A percentile compares a stretch with the other conserved stretches of the same genome.
phyloP scores from a whole-genome alignment of 2,797 vertebrate genomes.

The Mergus octosetaceus region DNA sequence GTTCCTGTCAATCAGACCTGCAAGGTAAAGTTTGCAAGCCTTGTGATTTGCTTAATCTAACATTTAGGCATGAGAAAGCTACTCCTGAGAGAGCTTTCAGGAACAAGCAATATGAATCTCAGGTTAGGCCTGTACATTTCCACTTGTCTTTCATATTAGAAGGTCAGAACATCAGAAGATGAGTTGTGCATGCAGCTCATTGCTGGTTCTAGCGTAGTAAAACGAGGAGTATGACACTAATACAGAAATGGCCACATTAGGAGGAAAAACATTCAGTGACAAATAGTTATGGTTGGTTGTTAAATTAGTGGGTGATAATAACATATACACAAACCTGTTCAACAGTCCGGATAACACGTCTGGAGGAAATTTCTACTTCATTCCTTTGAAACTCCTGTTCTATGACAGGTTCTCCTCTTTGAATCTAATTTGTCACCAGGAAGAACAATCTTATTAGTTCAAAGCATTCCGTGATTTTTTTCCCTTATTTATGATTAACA shows the following conservation, averaged over 20 bases:
- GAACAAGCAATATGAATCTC: background rate
- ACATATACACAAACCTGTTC: constrained; percentile 78
- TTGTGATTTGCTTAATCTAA: background rate
- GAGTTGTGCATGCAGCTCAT: background rate
- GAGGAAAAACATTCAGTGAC: background rate
- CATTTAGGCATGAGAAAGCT: background rate
- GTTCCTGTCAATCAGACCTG: background rate
- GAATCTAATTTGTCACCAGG: constrained; percentile 73
- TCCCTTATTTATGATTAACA: background rate
- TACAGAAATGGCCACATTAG: background rate
- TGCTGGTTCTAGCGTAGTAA: background rate
- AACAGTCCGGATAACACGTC: constrained; percentile 70
- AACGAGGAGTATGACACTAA: background rate
- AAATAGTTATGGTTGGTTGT: background rate
- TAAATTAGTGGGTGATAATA: background rate
- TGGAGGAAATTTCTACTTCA: constrained; percentile 60
- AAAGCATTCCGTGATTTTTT: background rate
- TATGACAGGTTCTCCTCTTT: constrained; percentile 69
- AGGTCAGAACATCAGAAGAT: background rate
- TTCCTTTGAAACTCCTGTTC: constrained; percentile 76
- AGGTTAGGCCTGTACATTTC: background rate
- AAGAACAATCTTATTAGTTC: constrained; percentile 17
- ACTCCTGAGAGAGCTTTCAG: background rate
- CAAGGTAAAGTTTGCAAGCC: background rate
- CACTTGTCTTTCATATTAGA: background rate